phyloP scores from a whole-genome alignment of 1,140 invertebrate genomes.

The Proctacanthus coquilletti region DNA sequence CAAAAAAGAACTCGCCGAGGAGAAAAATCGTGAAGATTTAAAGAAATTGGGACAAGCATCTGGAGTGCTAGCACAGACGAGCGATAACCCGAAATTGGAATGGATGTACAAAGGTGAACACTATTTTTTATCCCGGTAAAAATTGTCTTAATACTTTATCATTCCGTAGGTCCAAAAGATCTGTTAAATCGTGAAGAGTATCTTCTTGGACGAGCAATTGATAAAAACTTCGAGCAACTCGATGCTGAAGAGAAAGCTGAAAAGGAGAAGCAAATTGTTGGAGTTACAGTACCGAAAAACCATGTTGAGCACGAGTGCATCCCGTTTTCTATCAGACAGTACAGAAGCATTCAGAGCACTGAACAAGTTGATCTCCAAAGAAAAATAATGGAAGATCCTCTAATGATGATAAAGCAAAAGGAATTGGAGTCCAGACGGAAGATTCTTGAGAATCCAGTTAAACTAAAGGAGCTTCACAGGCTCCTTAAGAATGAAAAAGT shows the following conservation, averaged over 20 bases:
- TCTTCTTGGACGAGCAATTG: slow-evolving; percentile 69
- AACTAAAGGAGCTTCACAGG: slow-evolving; percentile 66
- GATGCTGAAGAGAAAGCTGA: slow-evolving; percentile 41
- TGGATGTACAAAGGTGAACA: slow-evolving; percentile 78
- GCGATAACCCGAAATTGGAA: slow-evolving; percentile 52
- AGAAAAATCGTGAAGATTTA: slow-evolving; percentile 48
- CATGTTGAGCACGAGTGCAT: slow-evolving; percentile 60
- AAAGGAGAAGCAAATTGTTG: slow-evolving; percentile 20
- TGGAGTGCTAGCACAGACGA: slow-evolving; percentile 34
- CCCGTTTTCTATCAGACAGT: slow-evolving; percentile 49
- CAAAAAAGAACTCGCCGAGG: slow-evolving; percentile 48
- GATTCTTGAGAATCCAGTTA: slow-evolving; percentile 78
- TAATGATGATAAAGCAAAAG: slow-evolving; percentile 68
- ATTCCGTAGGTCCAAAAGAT: no score
- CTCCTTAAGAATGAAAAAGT: slow-evolving; percentile 48
- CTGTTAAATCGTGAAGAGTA: slow-evolving; percentile 71
- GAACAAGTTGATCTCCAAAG: slow-evolving; percentile 63
- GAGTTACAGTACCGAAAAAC: slow-evolving; percentile 37
- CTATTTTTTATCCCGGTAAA: slow-evolving; percentile 1
- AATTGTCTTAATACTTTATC: slow-evolving; percentile 11
- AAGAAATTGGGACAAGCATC: slow-evolving; percentile 42
- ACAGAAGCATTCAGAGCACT: slow-evolving; percentile 18
- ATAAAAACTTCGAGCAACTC: slow-evolving; percentile 64
- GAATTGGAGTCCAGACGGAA: slow-evolving; percentile 68
- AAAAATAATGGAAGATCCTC: slow-evolving; percentile 81